phyloP scores from a whole-genome alignment of 2,113 vertebrate species.

The Python bivittatus region DNA sequence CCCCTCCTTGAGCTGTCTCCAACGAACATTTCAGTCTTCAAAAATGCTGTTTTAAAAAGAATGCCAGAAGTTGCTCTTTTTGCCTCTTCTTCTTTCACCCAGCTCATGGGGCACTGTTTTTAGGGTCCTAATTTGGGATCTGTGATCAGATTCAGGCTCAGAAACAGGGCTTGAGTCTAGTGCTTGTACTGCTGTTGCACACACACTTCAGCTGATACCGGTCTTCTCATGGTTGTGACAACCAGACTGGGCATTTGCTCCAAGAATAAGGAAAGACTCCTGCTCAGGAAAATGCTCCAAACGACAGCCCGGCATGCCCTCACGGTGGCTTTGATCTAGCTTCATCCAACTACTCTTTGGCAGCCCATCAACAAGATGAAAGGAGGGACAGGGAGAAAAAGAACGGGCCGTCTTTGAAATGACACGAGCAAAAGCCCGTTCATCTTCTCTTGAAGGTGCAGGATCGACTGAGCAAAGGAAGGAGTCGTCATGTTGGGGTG shows the following conservation, averaged over 20 bases:
- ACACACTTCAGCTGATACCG: background rate
- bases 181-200: background rate
- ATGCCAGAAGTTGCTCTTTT: background rate
- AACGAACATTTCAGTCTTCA: too few species aligned
- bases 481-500: background rate
- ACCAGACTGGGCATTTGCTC: background rate
- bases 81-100: background rate
- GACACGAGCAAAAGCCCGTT: background rate
- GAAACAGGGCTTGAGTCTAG: background rate
- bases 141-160: background rate
- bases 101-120: background rate
- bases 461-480: background rate
- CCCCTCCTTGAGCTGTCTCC: too few species aligned
- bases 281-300: too few species aligned
- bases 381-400: background rate
- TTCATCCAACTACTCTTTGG: too few species aligned
- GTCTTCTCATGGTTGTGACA: background rate
- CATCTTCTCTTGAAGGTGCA: background rate
- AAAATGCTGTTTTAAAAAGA: background rate
- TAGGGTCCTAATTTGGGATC: background rate
- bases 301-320: too few species aligned
- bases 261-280: too few species aligned
- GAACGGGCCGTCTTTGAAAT: background rate
- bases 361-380: background rate
- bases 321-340: background rate